These are phyloP conservation scores for Podarcis lilfordi DNA, from an alignment of 2,797 vertebrate species.

Conservation along the genomic window DNA sequence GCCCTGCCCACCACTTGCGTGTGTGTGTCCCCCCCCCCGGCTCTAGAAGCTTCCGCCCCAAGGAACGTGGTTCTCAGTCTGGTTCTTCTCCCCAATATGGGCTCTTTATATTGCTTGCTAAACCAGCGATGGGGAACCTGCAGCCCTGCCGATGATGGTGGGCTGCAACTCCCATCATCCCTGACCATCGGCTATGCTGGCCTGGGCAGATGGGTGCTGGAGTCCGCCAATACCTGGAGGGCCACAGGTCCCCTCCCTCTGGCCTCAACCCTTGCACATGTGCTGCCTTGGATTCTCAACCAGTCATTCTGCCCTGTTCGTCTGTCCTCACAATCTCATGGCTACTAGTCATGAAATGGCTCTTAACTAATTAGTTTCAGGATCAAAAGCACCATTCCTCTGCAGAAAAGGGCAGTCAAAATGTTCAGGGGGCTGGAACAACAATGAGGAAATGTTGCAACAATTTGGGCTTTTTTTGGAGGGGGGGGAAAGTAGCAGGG, in stretches of 20 bases:
- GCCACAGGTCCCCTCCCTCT: not conserved
- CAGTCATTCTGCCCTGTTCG: too few species aligned
- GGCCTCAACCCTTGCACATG: not conserved
- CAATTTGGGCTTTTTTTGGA: not conserved
- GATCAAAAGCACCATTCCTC: not conserved
- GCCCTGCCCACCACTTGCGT: too few species aligned
- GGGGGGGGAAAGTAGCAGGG: not conserved
- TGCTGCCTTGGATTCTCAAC: too few species aligned
- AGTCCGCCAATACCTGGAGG: not conserved
- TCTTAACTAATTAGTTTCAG: too few species aligned
- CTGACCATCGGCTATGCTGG: not conserved
- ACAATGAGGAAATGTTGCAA: not conserved
- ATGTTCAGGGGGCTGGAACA: not conserved
- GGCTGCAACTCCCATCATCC: not conserved
- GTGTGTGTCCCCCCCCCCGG: too few species aligned
- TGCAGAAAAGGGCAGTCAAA: not conserved
- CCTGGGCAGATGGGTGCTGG: not conserved
- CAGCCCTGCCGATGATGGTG: not conserved
- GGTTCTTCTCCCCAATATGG: too few species aligned
- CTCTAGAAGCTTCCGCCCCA: too few species aligned
- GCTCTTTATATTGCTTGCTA: not conserved
- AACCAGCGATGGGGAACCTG: not conserved
- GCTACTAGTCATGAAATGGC: too few species aligned
- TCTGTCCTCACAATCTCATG: too few species aligned
- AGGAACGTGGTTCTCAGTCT: too few species aligned